Conservation (phyloP, 2,797 vertebrate species). For the Spinus pinus region DNA sequence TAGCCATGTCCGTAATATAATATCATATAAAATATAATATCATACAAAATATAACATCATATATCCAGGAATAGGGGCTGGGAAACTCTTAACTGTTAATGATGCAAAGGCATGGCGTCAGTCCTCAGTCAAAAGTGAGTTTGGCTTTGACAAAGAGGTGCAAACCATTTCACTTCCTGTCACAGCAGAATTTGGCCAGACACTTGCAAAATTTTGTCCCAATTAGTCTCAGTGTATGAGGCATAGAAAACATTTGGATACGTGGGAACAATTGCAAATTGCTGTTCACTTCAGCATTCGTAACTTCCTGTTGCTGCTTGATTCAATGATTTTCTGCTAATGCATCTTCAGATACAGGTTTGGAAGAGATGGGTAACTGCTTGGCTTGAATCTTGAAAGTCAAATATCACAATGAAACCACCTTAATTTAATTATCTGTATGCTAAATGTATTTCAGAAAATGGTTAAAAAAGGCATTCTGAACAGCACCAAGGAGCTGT, state of each 20-base stretch:
- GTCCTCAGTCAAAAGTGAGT: neutral
- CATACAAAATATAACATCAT: too few relatives aligned
- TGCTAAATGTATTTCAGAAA: neutral
- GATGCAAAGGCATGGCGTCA: neutral
- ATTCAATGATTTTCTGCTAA: neutral
- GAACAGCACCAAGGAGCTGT: neutral
- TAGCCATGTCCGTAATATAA: neutral
- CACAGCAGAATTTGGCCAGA: neutral
- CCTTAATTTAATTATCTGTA: neutral
- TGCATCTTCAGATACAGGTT: neutral
- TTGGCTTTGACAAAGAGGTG: neutral
- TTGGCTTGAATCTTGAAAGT: neutral
- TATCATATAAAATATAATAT: neutral
- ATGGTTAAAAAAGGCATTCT: neutral
- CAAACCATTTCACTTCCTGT: neutral
- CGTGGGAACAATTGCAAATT: neutral
- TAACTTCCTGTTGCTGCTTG: neutral
- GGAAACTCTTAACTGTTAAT: neutral
- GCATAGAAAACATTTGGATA: neutral
- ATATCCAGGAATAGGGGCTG: neutral
- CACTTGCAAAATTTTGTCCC: neutral
- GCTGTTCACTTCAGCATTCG: neutral
- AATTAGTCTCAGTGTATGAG: neutral
- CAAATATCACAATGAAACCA: neutral
- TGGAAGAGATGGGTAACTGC: neutral